Evolutionary conservation across 2,888 invertebrate species (phyloP).

Genomic region (Andricus curvator): DNA sequence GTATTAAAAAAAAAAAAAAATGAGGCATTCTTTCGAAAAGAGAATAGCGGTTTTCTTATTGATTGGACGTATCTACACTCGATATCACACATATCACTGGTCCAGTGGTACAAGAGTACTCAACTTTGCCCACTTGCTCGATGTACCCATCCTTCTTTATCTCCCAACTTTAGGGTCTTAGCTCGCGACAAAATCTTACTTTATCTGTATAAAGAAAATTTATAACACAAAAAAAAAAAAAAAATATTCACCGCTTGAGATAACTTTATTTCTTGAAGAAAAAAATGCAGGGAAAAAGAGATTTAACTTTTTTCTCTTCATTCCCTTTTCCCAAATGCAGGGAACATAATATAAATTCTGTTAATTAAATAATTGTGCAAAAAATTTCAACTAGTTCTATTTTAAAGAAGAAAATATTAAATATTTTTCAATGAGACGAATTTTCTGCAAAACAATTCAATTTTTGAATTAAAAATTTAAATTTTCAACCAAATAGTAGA

Average conservation of each 20-base stretch:
- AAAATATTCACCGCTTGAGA: background rate
- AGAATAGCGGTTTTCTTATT: slow-evolving; percentile 20
- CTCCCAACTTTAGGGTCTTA: background rate
- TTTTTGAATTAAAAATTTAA: too few relatives aligned
- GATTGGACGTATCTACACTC: slow-evolving; percentile 1
- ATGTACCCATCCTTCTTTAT: slow-evolving; percentile 6
- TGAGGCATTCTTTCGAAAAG: slow-evolving; percentile 17
- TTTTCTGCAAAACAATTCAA: too few relatives aligned
- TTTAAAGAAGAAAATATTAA: too few relatives aligned
- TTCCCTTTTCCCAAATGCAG: too few relatives aligned
- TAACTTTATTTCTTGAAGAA: background rate
- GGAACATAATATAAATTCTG: too few relatives aligned
- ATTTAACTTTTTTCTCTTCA: too few relatives aligned
- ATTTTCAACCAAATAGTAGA: too few relatives aligned
- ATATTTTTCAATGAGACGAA: too few relatives aligned
- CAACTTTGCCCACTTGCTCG: background rate
- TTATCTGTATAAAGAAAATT: background rate
- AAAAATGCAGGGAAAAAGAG: background rate
- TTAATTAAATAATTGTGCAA: too few relatives aligned
- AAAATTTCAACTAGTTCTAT: too few relatives aligned
- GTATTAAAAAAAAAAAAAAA: too few relatives aligned
- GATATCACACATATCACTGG: background rate
- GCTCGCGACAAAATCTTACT: slow-evolving; percentile 1
- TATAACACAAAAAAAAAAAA: background rate
- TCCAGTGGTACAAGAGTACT: background rate